Base-by-base conservation (phyloP, 92 coral and sea anemone genomes). In the Montipora capitata region DNA sequence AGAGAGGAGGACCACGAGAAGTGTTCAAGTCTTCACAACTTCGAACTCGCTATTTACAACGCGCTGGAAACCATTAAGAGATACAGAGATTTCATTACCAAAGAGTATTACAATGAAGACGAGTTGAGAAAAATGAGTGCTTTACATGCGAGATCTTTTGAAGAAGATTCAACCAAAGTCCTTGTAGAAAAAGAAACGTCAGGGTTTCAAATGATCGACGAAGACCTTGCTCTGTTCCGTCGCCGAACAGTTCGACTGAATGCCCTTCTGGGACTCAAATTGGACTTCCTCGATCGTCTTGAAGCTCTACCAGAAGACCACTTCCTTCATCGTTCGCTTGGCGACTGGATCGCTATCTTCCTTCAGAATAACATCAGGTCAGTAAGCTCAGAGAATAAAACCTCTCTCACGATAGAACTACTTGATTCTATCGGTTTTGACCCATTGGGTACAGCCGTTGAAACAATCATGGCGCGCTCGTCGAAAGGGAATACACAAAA, bases 391-490 rank as follows among this genome's bases (percentile, higher is more conserved):
- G 5, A 10, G 7, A 27, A 35, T 18, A 69, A 81, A 10, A 17
- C 12, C 51, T 51, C 72, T 10, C 48, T 64, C 3, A 71, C 56
- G 15, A 80, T 82, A 11, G 85, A 89, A 56, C 77, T 81, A 5
- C 87, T 93, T 2, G 85, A 27, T 64, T 45, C 87, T 10, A 76
- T 90, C 42, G 96, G 96, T 66, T 92, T 92, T 45, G 85, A 66
- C 18, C 72, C 77, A 10, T 7, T 65, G 44, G 63, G 91, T 74
- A 17, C 45, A 40, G 74, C 89, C 48, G 57, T 69, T 17, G 80
- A 69, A 54, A 77, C 83, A 6, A 77, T 93, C 27, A 62, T 82
- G 61, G 35, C 45, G 27, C 91, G 94, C 20, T 65, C 83, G 10
- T 18, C 63, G 1, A 68, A 72, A 12, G 72, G 74, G 52, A 42